Evolutionary conservation across 1,140 invertebrate genomes (phyloP), one percentile per base, ranked within the genome.

Genomic region (Drosophila mauritiana): DNA sequence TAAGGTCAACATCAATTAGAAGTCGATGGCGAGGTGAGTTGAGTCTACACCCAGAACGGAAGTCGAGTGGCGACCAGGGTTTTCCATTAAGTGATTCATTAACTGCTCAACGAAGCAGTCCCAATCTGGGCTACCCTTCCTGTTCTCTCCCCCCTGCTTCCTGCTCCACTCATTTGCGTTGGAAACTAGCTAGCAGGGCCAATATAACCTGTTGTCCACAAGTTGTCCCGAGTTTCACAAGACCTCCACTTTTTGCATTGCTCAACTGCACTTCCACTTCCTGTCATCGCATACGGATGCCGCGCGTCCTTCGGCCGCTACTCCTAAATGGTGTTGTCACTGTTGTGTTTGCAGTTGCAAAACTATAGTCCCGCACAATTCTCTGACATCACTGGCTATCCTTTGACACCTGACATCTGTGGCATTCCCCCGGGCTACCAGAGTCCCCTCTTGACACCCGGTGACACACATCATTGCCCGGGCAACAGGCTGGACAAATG

Each of bases 51-150:
- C 48, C 45, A 40, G 31, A 86, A 57, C 83, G 83, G 83, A 89
- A 88, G 85, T 84, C 57, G 55, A 80, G 46, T 63, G 59, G 49
- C 68, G 64, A 69, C 68, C 36, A 58, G 73, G 64, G 73, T 88
- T 49, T 84, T 80, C 84, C 84, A 88, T 88, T 88, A 84, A 80
- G 80, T 89, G 83, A 88, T 88, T 88, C 83, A 88, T 88, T 88
- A 88, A 79, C 79, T 83, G 70, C 65, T 51, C 79, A 64, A 68
- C 73, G 61, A 68, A 72, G 55, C 65, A 58, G 51, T 52, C 15
- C 13, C 40, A 13, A 4, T 58, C 37, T 34, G 27, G 34, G n/a
- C 7, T 3, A 49, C 20, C 17, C 22, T 64, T 8, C n/a, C 58
- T 37, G 22, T 40, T 7, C 11, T 20, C 7, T 34, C 2, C 8